Conservation (phyloP, 2,888 invertebrate genomes). For the Thymelicus lineola region DNA sequence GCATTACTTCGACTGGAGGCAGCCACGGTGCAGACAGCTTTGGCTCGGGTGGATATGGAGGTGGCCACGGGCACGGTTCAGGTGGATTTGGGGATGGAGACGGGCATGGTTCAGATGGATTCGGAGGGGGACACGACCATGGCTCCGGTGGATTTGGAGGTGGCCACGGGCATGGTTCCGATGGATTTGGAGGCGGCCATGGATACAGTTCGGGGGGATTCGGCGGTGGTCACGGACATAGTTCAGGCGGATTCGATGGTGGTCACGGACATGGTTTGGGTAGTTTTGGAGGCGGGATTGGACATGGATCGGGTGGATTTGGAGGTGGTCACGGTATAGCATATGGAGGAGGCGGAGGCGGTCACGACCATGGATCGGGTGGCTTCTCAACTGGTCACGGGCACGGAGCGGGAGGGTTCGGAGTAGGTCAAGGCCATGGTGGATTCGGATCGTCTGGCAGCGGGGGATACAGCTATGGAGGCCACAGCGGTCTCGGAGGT, state of each 20-base stretch:
- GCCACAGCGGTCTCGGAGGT: slow-evolving; percentile 50
- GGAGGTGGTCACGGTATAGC: too few relatives aligned
- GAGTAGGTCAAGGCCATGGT: slow-evolving; percentile 54
- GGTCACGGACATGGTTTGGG: slow-evolving; percentile 42
- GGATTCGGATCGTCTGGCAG: slow-evolving; percentile 55
- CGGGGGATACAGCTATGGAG: slow-evolving; percentile 46
- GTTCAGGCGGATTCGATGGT: slow-evolving; percentile 46
- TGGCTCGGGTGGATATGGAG: slow-evolving; percentile 40
- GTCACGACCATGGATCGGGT: too few relatives aligned
- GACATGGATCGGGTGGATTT: too few relatives aligned
- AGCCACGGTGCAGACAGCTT: slow-evolving; percentile 30
- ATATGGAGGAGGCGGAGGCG: too few relatives aligned
- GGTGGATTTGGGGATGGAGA: slow-evolving; percentile 44
- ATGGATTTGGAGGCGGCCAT: slow-evolving; percentile 42
- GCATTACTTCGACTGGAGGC: slow-evolving; percentile 27
- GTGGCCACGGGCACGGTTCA: slow-evolving; percentile 43
- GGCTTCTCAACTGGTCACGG: slow-evolving; percentile 26
- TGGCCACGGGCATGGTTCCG: slow-evolving; percentile 44
- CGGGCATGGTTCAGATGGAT: slow-evolving; percentile 41
- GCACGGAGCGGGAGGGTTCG: slow-evolving; percentile 43
- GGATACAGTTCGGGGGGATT: slow-evolving; percentile 45
- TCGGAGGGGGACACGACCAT: slow-evolving; percentile 40
- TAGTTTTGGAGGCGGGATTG: too few relatives aligned
- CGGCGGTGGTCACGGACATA: slow-evolving; percentile 37
- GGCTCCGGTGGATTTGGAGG: slow-evolving; percentile 48